Base-by-base conservation (phyloP, 1,140 invertebrate species). In the Macrostomum lignano region DNA sequence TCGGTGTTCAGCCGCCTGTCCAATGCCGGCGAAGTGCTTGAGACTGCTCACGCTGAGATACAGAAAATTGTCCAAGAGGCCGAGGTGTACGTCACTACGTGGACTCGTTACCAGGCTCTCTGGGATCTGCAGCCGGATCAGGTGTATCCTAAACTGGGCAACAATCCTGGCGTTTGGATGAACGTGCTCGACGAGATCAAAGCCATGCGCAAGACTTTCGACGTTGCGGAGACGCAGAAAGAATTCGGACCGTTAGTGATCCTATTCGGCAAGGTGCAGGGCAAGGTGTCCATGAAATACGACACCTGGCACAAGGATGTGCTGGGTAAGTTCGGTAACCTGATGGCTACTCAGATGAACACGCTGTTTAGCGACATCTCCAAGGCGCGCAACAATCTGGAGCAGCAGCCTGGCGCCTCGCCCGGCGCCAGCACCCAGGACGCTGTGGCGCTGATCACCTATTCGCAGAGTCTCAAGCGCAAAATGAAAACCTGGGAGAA, bases 281-380 rank as follows among this genome's bases (percentile, higher is more conserved):
- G 79, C 40, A 98, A 98, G 62, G 88, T 96, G 1, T 79, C 79
- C 0, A 61, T 96, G 29, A 96, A 98, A 55, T 98, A 98, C 55
- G 91, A 98, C 58, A 88, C 82, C 0, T 94, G 88, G 86, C 88
- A 96, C 54, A 94, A 94, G 59, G 88, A 98, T 48, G 84, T 88
- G 7, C 61, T 96, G 1, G 72, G 76, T 42, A 93, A 93, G 60
- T 98, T 96, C 61, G 84, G 86, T 11, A 67, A 69, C 1, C 55
- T 94, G 25, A 64, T 98, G 9, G 76, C 78, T 24, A 50, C 48
- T 37, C 79, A 94, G 58, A 96, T 98, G 84, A 66, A 70, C 6
- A 69, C 70, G 28, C 94, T 98, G 65, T 86, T 93, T 51, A 54
- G 66, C 0, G 71, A 74, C 44, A 72, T 96, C 1, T 78, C 21